Percentiles rank a stretch among this genome's conserved stretches.
Evolutionary conservation across 2,797 vertebrate species (phyloP).

Genomic region (Choloepus didactylus): DNA sequence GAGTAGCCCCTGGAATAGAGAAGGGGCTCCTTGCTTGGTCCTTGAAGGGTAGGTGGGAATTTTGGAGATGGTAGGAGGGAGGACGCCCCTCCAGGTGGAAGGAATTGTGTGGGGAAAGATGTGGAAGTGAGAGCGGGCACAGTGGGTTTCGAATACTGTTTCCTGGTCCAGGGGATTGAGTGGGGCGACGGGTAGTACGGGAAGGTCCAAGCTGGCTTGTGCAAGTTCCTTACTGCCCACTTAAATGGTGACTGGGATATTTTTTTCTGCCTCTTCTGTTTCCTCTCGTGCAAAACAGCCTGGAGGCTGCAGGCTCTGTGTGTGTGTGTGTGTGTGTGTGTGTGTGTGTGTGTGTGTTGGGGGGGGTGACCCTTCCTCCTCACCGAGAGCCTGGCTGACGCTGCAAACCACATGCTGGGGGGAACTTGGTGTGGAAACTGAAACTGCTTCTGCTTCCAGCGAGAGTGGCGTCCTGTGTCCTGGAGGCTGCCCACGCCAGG

Average conservation of each 20-base stretch:
- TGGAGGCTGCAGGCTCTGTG: not conserved
- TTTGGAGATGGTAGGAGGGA: not conserved
- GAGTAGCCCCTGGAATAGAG: not conserved
- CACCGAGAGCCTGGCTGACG: not conserved
- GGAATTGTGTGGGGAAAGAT: not conserved
- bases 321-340: not conserved
- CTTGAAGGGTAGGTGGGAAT: not conserved
- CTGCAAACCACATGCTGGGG: not conserved
- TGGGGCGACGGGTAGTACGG: not conserved
- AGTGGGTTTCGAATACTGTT: not conserved
- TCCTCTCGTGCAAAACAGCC: constrained; percentile 15
- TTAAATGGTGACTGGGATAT: not conserved
- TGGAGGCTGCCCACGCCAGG: not conserved
- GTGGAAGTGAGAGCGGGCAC: not conserved
- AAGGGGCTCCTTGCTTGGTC: not conserved
- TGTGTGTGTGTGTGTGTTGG: no score
- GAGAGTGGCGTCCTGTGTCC: not conserved
- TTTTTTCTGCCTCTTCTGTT: not conserved
- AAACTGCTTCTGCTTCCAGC: not conserved
- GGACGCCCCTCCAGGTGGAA: fast-evolving
- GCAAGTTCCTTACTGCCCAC: constrained; percentile 1
- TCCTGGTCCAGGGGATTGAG: not conserved
- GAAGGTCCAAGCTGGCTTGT: not conserved
- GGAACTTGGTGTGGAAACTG: constrained; percentile 15
- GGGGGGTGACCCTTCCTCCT: not conserved